phyloP scores from a whole-genome alignment of 2,888 invertebrate species.

The Smittia aterrima region DNA sequence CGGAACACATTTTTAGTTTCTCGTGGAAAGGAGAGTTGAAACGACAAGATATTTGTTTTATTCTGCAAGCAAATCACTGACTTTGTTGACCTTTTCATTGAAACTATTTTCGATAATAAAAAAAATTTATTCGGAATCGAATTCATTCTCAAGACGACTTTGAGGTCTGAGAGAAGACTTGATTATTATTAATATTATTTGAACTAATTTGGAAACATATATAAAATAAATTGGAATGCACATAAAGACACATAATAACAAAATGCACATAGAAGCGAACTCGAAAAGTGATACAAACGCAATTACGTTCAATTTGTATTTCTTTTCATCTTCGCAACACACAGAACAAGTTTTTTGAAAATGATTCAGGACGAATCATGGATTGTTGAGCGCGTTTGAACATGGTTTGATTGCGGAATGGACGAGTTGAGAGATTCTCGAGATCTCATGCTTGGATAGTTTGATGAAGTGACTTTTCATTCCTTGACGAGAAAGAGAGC shows the following conservation, averaged over 20 bases:
- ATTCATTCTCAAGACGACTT: no score
- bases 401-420: no score
- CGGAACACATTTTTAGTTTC: not conserved
- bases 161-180: no score
- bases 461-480: no score
- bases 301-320: not conserved
- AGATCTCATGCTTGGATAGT: no score
- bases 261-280: slow-evolving; percentile 2
- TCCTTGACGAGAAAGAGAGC: no score
- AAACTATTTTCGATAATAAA: not conserved
- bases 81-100: slow-evolving; percentile 16
- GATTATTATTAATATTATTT: slow-evolving; percentile 19
- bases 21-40: not conserved
- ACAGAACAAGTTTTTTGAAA: not conserved
- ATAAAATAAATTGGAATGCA: slow-evolving; percentile 1
- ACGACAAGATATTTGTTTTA: not conserved
- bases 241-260: slow-evolving; percentile 21
- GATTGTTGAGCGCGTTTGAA: no score
- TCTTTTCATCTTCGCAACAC: not conserved
- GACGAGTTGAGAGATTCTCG: no score
- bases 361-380: no score
- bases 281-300: not conserved
- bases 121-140: no score
- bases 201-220: slow-evolving; percentile 11
- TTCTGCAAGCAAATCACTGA: slow-evolving; percentile 39